Evolutionary conservation across 2,888 invertebrate genomes (phyloP).

Genomic region (Drosophila heteroneura): DNA sequence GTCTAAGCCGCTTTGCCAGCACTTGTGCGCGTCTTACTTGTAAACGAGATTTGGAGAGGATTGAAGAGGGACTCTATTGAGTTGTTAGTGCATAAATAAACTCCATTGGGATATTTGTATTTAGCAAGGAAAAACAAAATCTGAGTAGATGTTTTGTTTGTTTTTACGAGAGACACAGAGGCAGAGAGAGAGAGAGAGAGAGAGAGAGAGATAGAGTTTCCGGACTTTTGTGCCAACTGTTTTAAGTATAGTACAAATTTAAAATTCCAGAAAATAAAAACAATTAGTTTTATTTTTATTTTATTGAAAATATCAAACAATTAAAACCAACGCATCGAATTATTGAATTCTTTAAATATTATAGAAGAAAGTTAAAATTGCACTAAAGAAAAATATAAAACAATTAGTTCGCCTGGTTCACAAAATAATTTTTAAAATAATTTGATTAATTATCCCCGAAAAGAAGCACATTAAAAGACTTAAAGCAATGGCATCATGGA

Average conservation of each 20-base stretch:
- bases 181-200: background rate
- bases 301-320: background rate
- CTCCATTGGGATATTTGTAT: background rate
- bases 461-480: background rate
- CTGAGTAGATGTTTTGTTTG: background rate
- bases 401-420: background rate
- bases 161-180: background rate
- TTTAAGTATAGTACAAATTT: background rate
- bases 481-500: background rate
- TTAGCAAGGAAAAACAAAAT: background rate
- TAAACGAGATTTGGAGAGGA: background rate
- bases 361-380: background rate
- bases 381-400: background rate
- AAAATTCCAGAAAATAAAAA: background rate
- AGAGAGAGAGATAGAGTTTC: background rate
- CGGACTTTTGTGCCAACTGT: background rate
- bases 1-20: constrained; percentile 24
- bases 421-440: background rate
- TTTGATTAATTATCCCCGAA: background rate
- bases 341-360: background rate
- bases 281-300: background rate
- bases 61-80: background rate
- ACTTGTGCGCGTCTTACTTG: constrained; percentile 6
- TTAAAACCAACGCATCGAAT: background rate
- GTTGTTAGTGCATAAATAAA: constrained; percentile 4